Evolutionary conservation across 2,113 vertebrate genomes (phyloP), one percentile per base, ranked within the genome.

Genomic region (Corythornis madagascariensis): DNA sequence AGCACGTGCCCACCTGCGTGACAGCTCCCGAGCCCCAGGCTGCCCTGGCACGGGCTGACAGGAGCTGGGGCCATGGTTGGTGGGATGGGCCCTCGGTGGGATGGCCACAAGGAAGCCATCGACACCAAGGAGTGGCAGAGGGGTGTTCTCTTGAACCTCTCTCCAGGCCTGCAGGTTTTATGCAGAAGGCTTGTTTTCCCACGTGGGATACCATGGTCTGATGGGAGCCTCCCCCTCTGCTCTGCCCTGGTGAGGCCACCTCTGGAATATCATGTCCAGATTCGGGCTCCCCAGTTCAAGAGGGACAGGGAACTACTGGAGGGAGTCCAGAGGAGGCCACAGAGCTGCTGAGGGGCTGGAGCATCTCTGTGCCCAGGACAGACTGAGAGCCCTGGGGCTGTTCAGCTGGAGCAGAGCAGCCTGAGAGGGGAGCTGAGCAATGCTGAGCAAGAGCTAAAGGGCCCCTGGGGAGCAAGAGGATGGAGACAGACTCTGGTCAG

Each of bases 131-230:
- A 29, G 60, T 73, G 40, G 3, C 73, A 65, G 31, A 29, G 40
- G 10, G 38, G 1, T 59, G 47, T 35, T 16, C 2, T 29, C 15
- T 26, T 12, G 61, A 59, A 17, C 4, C 10, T 47, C 63, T 67
- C 29, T 19, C n/a, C 42, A 57, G 42, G 42, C n/a, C 43, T 69
- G 65, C 16, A 28, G 64, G 63, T 25, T 92, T 77, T 47, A 6
- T 53, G n/a, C 52, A 72, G 76, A 47, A 12, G 35, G 47, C 22
- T 69, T 38, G 42, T 74, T 86, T 73, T 77, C 33, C 26, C 10
- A 0, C 0, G 0, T 12, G 24, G 43, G 19, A 14, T 67, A 26
- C 22, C 31, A 66, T 20, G 14, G 19, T 24, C 18, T 59, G 74
- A 29, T 87, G 88, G 66, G 65, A 33, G 26, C 19, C 1, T 55